Conservation (phyloP, 2,113 vertebrate genomes). For the Athene noctua region DNA sequence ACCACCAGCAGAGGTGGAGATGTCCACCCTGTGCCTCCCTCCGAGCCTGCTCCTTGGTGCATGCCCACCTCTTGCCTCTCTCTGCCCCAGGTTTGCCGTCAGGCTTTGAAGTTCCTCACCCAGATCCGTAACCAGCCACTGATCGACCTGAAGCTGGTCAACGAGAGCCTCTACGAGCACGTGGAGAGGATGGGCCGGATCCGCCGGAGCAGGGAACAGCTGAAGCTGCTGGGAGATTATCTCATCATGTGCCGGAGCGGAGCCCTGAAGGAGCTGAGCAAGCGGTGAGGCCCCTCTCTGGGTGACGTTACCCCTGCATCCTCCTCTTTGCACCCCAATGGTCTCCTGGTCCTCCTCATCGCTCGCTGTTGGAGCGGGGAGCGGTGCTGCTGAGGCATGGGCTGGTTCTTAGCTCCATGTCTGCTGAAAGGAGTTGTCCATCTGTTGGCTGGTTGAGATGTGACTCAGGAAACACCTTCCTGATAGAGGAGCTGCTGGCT, state of each 20-base stretch:
- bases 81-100: slow-evolving; percentile 80
- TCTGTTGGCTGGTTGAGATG: neutral
- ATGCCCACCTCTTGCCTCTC: neutral
- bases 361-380: rapidly evolving
- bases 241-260: slow-evolving; percentile 88
- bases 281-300: slow-evolving; percentile 59
- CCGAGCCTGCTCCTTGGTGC: rapidly evolving
- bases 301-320: neutral
- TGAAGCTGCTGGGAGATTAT: slow-evolving; percentile 93
- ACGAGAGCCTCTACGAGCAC: slow-evolving; percentile 83
- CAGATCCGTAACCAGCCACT: slow-evolving; percentile 86
- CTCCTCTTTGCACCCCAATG: neutral
- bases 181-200: slow-evolving; percentile 80
- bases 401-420: neutral
- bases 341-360: neutral
- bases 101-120: slow-evolving; percentile 81
- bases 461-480: slow-evolving; percentile 47
- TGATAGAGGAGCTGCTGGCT: neutral
- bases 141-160: slow-evolving; percentile 86
- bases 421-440: neutral
- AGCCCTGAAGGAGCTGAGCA: slow-evolving; percentile 81
- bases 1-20: neutral
- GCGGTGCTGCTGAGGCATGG: rapidly evolving
- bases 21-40: neutral
- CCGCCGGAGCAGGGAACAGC: slow-evolving; percentile 76